Base-by-base conservation (phyloP, 2,797 vertebrate genomes). In the Margarornis squamiger region DNA sequence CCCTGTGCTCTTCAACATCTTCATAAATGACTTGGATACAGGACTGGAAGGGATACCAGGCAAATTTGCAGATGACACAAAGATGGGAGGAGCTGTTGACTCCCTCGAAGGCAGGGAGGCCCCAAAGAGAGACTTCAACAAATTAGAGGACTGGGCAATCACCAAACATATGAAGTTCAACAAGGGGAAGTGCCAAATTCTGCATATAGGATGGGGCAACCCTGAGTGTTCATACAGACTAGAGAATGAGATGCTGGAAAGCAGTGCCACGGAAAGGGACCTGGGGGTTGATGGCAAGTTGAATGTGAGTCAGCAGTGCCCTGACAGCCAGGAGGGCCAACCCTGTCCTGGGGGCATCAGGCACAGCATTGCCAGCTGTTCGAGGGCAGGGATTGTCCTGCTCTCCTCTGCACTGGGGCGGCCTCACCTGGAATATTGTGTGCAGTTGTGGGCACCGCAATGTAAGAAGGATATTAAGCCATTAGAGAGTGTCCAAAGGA, bases 331-430 rank as follows among this genome's bases (percentile, higher is more conserved):
- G 27, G n/a, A 59, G 6, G 54, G 15, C 19, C 82, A 52, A 0
- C 10, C 0, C 0, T 61, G 23, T 59, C n/a, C 62, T n/a, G 38
- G n/a, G 12, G 1, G 9, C 59, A 46, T 38, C 48, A 62, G 39
- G 18, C n/a, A 45, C 27, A 71, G 29, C n/a, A 72, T 38, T 3
- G 1, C 20, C 58, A 73, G 20, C 43, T 0, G 0, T 16, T 9
- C 12, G 16, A 34, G 13, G 2, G 36, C 34, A 15, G 10, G 8
- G 10, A 55, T 49, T 65, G 30, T 41, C 8, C 34, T 0, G 0
- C 24, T 65, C 18, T 62, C 18, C n/a, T 27, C 27, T 52, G 51
- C 16, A 30, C 41, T 34, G 68, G 13, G 9, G 34, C 3, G 1
- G 20, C 34, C 34, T 83, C 41, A 19, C 8, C 15, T 27, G 1